Conservation (phyloP, 2,888 invertebrate species). For the Cremastinae sp. region DNA sequence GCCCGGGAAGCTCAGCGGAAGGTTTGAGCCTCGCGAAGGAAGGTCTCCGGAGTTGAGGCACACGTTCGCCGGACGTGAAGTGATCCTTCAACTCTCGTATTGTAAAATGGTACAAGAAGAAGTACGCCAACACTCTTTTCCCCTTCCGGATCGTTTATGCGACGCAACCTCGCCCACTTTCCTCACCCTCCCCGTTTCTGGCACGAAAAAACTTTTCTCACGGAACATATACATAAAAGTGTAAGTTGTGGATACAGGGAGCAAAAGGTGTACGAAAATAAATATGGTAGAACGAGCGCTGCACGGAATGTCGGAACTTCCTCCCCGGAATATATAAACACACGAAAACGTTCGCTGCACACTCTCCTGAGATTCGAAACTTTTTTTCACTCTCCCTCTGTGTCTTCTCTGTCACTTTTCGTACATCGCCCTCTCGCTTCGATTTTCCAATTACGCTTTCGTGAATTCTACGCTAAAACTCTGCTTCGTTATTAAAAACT, state of each 20-base stretch:
- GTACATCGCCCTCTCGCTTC: no score
- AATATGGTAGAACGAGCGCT: not conserved
- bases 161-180: not conserved
- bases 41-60: conserved; percentile 66
- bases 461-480: no score
- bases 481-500: no score
- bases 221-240: not conserved
- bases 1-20: conserved; percentile 58
- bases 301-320: not conserved
- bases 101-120: conserved; percentile 20
- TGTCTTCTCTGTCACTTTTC: not conserved
- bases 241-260: not conserved
- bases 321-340: not conserved
- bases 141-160: conserved; percentile 17
- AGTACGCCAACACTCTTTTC: conserved; percentile 26
- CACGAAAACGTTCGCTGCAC: not conserved
- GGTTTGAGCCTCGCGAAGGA: conserved; percentile 52
- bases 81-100: conserved; percentile 55
- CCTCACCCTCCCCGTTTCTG: not conserved
- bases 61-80: conserved; percentile 65
- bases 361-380: not conserved
- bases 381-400: not conserved
- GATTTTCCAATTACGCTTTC: no score
- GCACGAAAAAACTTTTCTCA: conserved; percentile 10
- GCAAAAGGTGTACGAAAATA: not conserved